Conservation (phyloP, 1,140 invertebrate species). For the Kradibia gibbosae region DNA sequence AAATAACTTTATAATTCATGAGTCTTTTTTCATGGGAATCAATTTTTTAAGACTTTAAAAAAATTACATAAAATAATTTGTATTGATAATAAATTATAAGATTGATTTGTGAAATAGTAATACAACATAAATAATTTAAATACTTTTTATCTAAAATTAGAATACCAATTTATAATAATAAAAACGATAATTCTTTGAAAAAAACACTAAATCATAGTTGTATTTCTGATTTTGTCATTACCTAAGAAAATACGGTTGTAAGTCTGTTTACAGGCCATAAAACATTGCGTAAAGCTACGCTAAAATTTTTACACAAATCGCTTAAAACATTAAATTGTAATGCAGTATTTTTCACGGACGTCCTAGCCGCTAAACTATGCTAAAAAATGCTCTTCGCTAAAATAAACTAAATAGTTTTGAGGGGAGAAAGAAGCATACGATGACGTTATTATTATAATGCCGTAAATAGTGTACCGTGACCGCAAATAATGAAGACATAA, state of each 20-base stretch:
- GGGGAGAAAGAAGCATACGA: neutral
- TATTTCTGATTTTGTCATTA: constrained; percentile 10
- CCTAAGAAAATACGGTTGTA: constrained; percentile 19
- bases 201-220: constrained; percentile 25
- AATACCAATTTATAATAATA: constrained; percentile 15
- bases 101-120: constrained; percentile 20
- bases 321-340: constrained; percentile 16
- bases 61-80: neutral
- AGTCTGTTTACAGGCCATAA: constrained; percentile 19
- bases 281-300: constrained; percentile 23
- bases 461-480: constrained; percentile 42
- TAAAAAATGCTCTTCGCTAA: constrained; percentile 1
- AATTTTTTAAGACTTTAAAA: neutral
- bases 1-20: neutral
- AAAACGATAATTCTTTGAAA: constrained; percentile 6
- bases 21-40: neutral
- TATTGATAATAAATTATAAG: neutral
- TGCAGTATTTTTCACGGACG: neutral
- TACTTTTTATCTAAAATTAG: neutral
- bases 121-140: constrained; percentile 1
- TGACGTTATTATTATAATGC: constrained; percentile 40
- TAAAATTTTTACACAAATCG: constrained; percentile 25
- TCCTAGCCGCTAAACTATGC: constrained; percentile 13
- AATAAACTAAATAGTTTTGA: constrained; percentile 35
- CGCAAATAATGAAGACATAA: constrained; percentile 53